A percentile compares a stretch with the other conserved stretches of the same genome.
These are phyloP conservation scores for Microtus richardsoni DNA, from an alignment of 2,113 vertebrate genomes.

Conservation along the genomic window DNA sequence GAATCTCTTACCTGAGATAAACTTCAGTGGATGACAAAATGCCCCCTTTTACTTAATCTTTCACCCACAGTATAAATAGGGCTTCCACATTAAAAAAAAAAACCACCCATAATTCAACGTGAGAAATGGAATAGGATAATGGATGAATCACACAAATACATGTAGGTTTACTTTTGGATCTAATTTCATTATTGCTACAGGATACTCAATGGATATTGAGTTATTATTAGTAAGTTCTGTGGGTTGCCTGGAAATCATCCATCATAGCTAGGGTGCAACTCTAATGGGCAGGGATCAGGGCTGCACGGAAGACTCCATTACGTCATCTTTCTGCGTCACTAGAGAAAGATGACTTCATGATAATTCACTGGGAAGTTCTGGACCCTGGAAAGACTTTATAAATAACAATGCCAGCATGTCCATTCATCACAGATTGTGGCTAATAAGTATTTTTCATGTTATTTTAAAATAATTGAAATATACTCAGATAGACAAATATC, in stretches of 20 bases:
- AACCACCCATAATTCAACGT: neutral
- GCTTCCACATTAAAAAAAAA: slow-evolving; percentile 27
- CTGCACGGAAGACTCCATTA: neutral
- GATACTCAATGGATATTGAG: slow-evolving; percentile 48
- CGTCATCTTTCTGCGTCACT: neutral
- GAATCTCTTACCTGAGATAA: neutral
- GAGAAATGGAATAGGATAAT: slow-evolving; percentile 30
- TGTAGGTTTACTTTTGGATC: slow-evolving; percentile 46
- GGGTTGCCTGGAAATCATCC: slow-evolving; percentile 61
- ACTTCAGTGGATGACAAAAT: neutral
- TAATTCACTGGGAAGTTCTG: neutral
- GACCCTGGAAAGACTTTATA: slow-evolving; percentile 12
- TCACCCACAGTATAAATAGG: neutral
- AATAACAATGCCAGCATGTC: neutral
- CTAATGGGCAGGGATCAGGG: neutral
- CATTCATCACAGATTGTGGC: neutral
- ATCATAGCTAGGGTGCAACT: neutral
- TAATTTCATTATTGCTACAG: slow-evolving; percentile 37
- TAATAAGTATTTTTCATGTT: slow-evolving; percentile 10
- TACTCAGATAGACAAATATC: slow-evolving; percentile 52
- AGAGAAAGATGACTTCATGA: slow-evolving; percentile 27
- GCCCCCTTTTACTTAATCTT: neutral
- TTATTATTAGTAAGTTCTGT: slow-evolving; percentile 68
- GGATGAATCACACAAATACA: slow-evolving; percentile 32
- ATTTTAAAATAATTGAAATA: slow-evolving; percentile 69